Percentiles rank a stretch among this genome's conserved stretches.
Conservation (phyloP, 2,113 vertebrate genomes). For the Scomber scombrus region DNA sequence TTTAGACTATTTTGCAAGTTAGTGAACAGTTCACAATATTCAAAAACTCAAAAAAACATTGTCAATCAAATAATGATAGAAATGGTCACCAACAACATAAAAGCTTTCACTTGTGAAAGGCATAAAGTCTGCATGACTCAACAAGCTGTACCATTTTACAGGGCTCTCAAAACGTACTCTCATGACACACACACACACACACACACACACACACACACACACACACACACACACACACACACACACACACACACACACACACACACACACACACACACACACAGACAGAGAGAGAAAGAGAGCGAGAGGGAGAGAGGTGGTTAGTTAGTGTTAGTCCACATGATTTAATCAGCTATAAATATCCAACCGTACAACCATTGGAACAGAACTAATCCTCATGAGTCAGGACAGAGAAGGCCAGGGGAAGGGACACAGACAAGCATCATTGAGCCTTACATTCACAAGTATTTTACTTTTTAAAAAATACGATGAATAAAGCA, state of each 20-base stretch:
- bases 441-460: not conserved
- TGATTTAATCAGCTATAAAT: slow-evolving; percentile 80
- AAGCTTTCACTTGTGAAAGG: too few relatives aligned
- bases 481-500: not conserved
- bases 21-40: too few relatives aligned
- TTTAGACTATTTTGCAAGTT: too few relatives aligned
- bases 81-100: too few relatives aligned
- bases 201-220: too few relatives aligned
- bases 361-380: slow-evolving; percentile 41
- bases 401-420: slow-evolving; percentile 21
- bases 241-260: not conserved
- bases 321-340: slow-evolving; percentile 45
- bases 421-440: not conserved
- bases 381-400: slow-evolving; percentile 70
- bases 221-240: not conserved
- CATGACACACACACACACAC: not conserved
- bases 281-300: not conserved
- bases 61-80: too few relatives aligned
- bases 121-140: slow-evolving; percentile 3
- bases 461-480: not conserved
- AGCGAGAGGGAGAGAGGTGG: too few relatives aligned
- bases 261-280: not conserved
- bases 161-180: not conserved
- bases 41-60: too few relatives aligned
- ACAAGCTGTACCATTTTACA: not conserved